Evolutionary conservation across 2,113 vertebrate species (phyloP).

Genomic region (Engraulis encrasicolus): DNA sequence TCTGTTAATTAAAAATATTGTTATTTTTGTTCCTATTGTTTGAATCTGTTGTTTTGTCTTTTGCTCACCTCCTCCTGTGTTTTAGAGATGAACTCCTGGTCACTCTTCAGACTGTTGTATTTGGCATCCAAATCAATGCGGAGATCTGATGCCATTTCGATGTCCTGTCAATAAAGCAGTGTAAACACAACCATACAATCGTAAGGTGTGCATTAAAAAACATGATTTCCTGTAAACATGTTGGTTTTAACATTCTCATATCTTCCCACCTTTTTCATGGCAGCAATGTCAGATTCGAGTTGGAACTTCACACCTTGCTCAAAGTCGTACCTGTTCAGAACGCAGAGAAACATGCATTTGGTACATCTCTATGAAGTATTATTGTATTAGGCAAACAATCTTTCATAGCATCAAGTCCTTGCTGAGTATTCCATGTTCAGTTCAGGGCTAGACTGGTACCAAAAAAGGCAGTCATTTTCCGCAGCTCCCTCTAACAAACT

Average conservation of each 20-base stretch:
- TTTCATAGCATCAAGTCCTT: no score
- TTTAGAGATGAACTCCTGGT: slow-evolving; percentile 64
- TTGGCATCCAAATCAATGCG: slow-evolving; percentile 64
- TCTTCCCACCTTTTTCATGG: slow-evolving; percentile 63
- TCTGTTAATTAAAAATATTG: no score
- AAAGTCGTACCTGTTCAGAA: slow-evolving; percentile 62
- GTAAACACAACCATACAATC: no score
- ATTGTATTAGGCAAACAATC: no score
- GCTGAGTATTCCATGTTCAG: no score
- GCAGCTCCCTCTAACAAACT: no score
- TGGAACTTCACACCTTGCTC: slow-evolving; percentile 70
- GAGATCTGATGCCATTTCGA: slow-evolving; percentile 61
- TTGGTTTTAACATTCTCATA: no score
- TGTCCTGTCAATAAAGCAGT: slow-evolving; percentile 58
- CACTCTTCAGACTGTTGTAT: slow-evolving; percentile 58
- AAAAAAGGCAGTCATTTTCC: no score
- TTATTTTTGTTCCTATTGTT: no score
- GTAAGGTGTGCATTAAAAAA: neutral
- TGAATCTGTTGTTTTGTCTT: no score
- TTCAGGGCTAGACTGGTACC: no score
- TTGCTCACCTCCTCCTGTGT: slow-evolving; percentile 65
- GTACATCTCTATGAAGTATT: no score
- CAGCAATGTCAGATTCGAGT: slow-evolving; percentile 64
- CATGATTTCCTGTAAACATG: neutral
- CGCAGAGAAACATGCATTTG: neutral